Evolutionary conservation across 2,113 vertebrate species (phyloP).

Genomic region (Merops nubicus): DNA sequence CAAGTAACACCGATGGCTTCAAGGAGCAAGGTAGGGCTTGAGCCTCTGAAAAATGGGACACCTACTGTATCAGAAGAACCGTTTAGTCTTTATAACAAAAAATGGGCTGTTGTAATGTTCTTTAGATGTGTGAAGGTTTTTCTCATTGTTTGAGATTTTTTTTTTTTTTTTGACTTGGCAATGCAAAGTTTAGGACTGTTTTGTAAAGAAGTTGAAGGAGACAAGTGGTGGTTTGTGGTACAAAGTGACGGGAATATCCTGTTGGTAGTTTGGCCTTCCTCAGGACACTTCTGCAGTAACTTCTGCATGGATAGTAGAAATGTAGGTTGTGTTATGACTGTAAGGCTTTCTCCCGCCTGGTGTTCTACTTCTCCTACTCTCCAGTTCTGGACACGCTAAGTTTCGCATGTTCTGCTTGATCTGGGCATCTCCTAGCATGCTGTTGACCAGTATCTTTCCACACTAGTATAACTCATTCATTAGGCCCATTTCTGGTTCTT

Average conservation of each 20-base stretch:
- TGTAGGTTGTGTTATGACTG: background rate
- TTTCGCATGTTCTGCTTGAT: background rate
- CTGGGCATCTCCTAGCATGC: background rate
- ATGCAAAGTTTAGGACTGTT: background rate
- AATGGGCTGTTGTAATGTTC: background rate
- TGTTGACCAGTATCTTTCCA: background rate
- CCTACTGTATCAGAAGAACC: background rate
- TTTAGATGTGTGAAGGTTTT: background rate
- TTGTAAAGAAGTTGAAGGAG: background rate
- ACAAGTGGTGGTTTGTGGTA: background rate
- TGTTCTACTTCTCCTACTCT: background rate
- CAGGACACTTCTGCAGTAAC: background rate
- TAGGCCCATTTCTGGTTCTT: background rate
- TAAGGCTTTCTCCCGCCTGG: background rate
- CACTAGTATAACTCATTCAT: background rate
- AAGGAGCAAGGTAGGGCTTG: constrained; percentile 91
- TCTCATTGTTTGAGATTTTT: background rate
- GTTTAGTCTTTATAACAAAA: background rate
- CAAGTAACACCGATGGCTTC: constrained; percentile 92
- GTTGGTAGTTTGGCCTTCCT: background rate
- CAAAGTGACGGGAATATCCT: background rate
- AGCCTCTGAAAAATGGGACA: background rate
- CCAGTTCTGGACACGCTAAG: background rate
- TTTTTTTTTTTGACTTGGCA: background rate
- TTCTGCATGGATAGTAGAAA: background rate